Conservation (phyloP, 2,888 invertebrate species). For the Acleris holmiana region DNA sequence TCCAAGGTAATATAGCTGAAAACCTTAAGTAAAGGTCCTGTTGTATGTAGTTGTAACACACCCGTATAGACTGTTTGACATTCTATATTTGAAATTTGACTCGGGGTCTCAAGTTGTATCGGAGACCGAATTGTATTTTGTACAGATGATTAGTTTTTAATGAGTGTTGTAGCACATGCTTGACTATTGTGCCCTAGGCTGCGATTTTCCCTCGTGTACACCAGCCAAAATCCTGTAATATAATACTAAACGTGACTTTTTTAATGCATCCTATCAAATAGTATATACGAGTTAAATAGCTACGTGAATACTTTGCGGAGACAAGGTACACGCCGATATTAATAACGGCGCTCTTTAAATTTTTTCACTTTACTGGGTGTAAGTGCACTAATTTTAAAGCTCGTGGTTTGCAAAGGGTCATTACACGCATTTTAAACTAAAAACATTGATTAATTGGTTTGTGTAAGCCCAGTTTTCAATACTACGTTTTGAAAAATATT, state of each 20-base stretch:
- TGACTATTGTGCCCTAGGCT: too few relatives aligned
- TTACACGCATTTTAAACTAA: not conserved
- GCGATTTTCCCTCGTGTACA: not conserved
- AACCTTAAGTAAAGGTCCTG: too few relatives aligned
- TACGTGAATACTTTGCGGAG: not conserved
- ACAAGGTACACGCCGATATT: not conserved
- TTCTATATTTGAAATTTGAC: too few relatives aligned
- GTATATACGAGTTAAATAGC: conserved; percentile 6
- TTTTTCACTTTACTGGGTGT: not conserved
- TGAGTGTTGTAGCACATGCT: too few relatives aligned
- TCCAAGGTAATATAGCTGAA: too few relatives aligned
- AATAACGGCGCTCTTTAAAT: not conserved
- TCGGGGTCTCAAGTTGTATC: too few relatives aligned
- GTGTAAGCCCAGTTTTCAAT: too few relatives aligned
- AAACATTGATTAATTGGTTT: not conserved
- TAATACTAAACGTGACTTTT: conserved; percentile 18
- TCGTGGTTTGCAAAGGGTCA: not conserved
- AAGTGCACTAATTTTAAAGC: conserved; percentile 1
- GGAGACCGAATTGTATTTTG: too few relatives aligned
- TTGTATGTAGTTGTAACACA: too few relatives aligned
- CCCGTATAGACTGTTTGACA: too few relatives aligned
- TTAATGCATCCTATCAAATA: conserved; percentile 20
- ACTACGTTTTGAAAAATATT: too few relatives aligned
- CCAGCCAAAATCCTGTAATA: conserved; percentile 3
- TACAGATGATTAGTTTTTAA: too few relatives aligned